phyloP scores from a whole-genome alignment of 92 coral and sea anemone species.

The Actinernus sp. region DNA sequence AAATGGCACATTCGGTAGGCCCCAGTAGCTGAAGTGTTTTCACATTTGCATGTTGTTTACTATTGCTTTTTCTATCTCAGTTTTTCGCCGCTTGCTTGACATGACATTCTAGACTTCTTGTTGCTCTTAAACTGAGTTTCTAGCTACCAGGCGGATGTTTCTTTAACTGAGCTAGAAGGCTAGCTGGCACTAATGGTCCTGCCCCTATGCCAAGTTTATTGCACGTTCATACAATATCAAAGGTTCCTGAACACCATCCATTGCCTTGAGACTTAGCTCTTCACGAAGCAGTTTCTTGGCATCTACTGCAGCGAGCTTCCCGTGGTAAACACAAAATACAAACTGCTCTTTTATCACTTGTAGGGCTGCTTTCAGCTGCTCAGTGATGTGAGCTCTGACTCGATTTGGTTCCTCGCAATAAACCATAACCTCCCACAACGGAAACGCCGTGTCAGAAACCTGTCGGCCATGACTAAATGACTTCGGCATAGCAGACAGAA shows the following conservation, averaged over 20 bases:
- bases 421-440: slow-evolving; percentile 4
- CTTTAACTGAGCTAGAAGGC: no score
- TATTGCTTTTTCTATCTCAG: no score
- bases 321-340: slow-evolving; percentile 1
- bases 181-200: no score
- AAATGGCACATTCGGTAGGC: no score
- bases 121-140: no score
- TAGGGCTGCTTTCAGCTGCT: slow-evolving; percentile 19
- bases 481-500: slow-evolving; percentile 17
- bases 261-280: slow-evolving; percentile 5
- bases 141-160: no score
- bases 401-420: slow-evolving; percentile 6
- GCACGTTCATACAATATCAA: slow-evolving; percentile 10
- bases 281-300: slow-evolving; percentile 17
- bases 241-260: neutral
- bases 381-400: slow-evolving; percentile 17
- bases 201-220: neutral
- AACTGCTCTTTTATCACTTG: slow-evolving; percentile 3
- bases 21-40: no score
- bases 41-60: no score
- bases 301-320: neutral
- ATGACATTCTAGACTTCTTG: no score
- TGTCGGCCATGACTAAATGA: slow-evolving; percentile 34
- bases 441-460: neutral
- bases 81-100: no score